Conservation (phyloP, 2,797 vertebrate species). For the Notoglanidium macrostoma region DNA sequence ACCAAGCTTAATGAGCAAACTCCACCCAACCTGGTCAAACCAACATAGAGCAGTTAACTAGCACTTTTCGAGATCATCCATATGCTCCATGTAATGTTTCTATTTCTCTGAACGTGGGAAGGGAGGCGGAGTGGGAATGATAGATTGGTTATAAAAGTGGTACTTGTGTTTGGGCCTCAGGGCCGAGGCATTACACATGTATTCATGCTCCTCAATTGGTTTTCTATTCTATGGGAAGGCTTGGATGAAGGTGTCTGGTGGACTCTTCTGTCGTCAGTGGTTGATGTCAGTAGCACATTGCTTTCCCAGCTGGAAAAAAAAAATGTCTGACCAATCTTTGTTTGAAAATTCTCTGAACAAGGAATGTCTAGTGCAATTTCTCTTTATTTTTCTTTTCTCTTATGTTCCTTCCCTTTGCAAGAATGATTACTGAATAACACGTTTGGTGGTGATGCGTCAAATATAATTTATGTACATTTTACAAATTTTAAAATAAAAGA, state of each 20-base stretch:
- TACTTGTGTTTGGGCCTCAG: slow-evolving; percentile 33
- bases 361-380: slow-evolving; percentile 72
- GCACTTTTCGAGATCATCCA: slow-evolving; percentile 65
- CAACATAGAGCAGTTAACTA: slow-evolving; percentile 61
- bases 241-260: slow-evolving; percentile 74
- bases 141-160: slow-evolving; percentile 57
- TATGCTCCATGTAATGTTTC: slow-evolving; percentile 65
- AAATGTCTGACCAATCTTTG: slow-evolving; percentile 77
- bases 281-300: slow-evolving; percentile 81
- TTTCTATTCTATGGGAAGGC: slow-evolving; percentile 69
- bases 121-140: slow-evolving; percentile 45
- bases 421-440: slow-evolving; percentile 71
- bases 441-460: slow-evolving; percentile 76
- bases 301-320: slow-evolving; percentile 71
- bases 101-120: slow-evolving; percentile 60
- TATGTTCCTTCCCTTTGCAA: slow-evolving; percentile 68
- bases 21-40: slow-evolving; percentile 65
- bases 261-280: slow-evolving; percentile 74
- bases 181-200: slow-evolving; percentile 57
- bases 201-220: slow-evolving; percentile 69
- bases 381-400: slow-evolving; percentile 52
- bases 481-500: slow-evolving; percentile 78
- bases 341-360: slow-evolving; percentile 74
- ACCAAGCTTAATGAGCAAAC: slow-evolving; percentile 60
- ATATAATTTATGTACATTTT: slow-evolving; percentile 84